Base-by-base conservation (phyloP, 2,113 vertebrate species). In the Panurus biarmicus region DNA sequence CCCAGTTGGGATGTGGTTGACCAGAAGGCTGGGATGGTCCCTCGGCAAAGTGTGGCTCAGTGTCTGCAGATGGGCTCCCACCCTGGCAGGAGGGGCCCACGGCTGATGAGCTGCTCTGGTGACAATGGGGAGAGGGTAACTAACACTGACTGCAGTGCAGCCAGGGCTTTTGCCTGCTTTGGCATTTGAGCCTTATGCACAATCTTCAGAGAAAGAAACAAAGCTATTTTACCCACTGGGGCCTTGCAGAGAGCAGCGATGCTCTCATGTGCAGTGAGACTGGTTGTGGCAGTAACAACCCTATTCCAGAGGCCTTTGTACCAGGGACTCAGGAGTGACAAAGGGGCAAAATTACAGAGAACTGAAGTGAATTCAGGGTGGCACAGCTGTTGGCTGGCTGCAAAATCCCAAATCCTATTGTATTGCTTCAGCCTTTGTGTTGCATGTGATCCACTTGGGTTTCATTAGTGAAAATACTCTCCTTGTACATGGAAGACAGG, bases 31-130 rank as follows among this genome's bases (percentile, higher is more conserved):
- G 45, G 19, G 45, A 18, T 7, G 21, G 40, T 12, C 10, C 35
- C 72, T 23, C 0, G 0, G 14, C 17, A 12, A 22, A 57, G 61
- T 2, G 15, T 57, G 36, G 24, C 53, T 67, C 11, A 2, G 57
- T 6, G 24, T 31, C 48, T 47, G 47, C 33, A 35, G n/a, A 7
- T 1, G 8, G 36, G 25, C 8, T 87, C 35, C 51, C 44, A 21
- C 23, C 10, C 19, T 19, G 17, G n/a, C 57, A 57, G 25, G 0
- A 8, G n/a, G 15, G 29, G 25, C 50, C 50, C 12, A 1, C 0
- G 9, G 53, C 61, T 40, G 40, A 12, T 23, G 29, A 0, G 4
- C 29, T 11, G 44, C 38, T 67, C 56, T 72, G 48, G 16, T n/a
- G 33, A 22, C 0, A 1, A 12, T 9, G 50, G 35, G 15, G 47